Base-by-base conservation (phyloP, 1,140 invertebrate genomes). In the Aphelinus certus region DNA sequence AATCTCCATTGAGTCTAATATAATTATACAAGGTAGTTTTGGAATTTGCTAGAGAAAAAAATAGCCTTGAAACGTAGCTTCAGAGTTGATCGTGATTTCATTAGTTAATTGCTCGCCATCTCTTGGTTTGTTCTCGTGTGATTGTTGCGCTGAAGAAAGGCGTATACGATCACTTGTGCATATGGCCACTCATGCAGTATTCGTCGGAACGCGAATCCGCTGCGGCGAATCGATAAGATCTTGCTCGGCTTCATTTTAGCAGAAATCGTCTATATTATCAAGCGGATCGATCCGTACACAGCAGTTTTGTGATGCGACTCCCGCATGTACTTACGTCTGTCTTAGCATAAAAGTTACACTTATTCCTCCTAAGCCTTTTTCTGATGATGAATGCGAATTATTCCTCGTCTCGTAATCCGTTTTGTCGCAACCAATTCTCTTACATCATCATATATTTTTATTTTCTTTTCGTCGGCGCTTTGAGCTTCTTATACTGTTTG, bases 191-290 rank as follows among this genome's bases (percentile, higher is more conserved):
- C 26, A 26, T 26, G 26, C 26, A 26, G 26, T 26, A 26, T 26
- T 26, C 26, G 26, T 26, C 26, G 26, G 26, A 26, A 26, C 26
- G 26, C 26, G 0, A 26, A 26, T 26, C 26, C 43, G 61, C 42
- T 47, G 26, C 5, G 10, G 9, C 42, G 43, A 1, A n/a, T 6
- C 55, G 63, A 73, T 66, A 73, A 73, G 63, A 65, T 43, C 66
- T 60, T 3, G 1, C 63, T 58, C 42, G 9, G 3, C 48, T 49
- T 61, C 46, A 49, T 70, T 61, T 61, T 53, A 49, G 51, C 43
- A 48, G 42, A 46, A 26, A 70, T 70, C 53, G 62, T 65, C 65
- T n/a, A 26, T 26, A 53, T 72, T 72, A 72, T 72, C 71, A 26
- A 5, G 2, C 7, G 9, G 43, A 55, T 63, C 7, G 56, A 73